Base-by-base conservation (phyloP, 2,113 vertebrate species). In the Melanerpes aurifrons region DNA sequence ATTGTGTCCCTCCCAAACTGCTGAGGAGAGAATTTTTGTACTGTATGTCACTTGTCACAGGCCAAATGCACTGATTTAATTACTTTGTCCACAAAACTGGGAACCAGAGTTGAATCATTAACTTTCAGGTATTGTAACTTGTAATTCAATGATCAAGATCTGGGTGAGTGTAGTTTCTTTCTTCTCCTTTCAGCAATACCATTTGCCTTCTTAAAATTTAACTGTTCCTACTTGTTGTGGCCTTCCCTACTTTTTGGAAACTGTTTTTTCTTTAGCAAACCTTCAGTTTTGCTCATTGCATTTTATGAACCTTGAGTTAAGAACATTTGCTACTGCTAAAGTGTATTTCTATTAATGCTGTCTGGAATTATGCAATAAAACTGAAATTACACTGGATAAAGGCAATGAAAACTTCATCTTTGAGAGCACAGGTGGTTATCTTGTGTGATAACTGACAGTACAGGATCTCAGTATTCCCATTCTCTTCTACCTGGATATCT, bases 1-100 rank as follows among this genome's bases (percentile, higher is more conserved):
- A 6, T 9, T 87, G 29, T 53, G 43, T 54, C 81, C 47, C 31
- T 91, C 45, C 85, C 66, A 45, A 94, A 88, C 76, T 83, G 76
- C 85, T 15, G 48, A 86, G 66, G 48, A 91, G 58, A 87, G 74
- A 83, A 54, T 56, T 87, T 31, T 63, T 76, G 28, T 45, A 6
- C 9, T 35, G 20, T 71, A 20, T 83, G 92, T 86, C 29, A 71
- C 25, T 75, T 72, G 37, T 67, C 72, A 11, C n/a, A 22, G 40
- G 57, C 31, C 78, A 74, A 82, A 73, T 72, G 82, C 84, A 15
- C 25, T 50, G 32, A 87, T 67, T 50, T 53, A 56, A 76, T 72
- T 84, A 7, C 21, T 79, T 88, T 59, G 14, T 79, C 70, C 35
- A 90, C 62, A 75, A 86, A 48, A 66, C 64, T 40, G 35, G 45